These are phyloP conservation scores for Chrysolina oricalcia DNA, from an alignment of 2,888 invertebrate species.

Conservation along the genomic window DNA sequence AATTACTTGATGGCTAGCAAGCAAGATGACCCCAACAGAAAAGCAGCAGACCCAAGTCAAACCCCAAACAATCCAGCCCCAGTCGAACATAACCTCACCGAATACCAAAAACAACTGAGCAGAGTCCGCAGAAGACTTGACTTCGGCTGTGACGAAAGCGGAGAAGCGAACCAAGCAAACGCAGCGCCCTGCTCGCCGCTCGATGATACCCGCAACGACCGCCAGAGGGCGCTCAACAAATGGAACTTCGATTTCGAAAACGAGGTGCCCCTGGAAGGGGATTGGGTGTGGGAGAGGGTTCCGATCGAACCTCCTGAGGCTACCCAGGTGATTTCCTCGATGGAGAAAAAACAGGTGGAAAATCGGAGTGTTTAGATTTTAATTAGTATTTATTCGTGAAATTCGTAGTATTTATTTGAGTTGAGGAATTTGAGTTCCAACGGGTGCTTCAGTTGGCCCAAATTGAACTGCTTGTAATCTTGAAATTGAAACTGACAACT, in stretches of 20 bases:
- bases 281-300: conserved; percentile 72
- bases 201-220: conserved; percentile 10
- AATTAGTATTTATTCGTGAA: neutral
- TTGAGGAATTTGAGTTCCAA: neutral
- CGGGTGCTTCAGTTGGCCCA: neutral
- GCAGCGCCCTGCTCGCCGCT: conserved; percentile 3
- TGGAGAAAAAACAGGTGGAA: conserved; percentile 33
- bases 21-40: conserved; percentile 24
- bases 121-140: conserved; percentile 29
- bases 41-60: conserved; percentile 5
- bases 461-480: no score
- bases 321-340: conserved; percentile 39
- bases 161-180: conserved; percentile 6
- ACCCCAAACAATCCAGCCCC: neutral
- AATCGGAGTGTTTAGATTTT: conserved; percentile 45
- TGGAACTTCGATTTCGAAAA: conserved; percentile 77
- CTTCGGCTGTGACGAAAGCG: conserved; percentile 3
- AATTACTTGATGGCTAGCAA: conserved; percentile 38
- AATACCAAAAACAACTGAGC: neutral
- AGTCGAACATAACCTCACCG: neutral
- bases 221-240: conserved; percentile 65
- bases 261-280: conserved; percentile 72
- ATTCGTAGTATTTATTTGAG: conserved; percentile 4
- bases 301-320: conserved; percentile 31
- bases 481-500: no score